Percentiles rank a stretch among this genome's conserved stretches.
Conservation (phyloP, 2,888 invertebrate genomes). For the Papilio protenor region DNA sequence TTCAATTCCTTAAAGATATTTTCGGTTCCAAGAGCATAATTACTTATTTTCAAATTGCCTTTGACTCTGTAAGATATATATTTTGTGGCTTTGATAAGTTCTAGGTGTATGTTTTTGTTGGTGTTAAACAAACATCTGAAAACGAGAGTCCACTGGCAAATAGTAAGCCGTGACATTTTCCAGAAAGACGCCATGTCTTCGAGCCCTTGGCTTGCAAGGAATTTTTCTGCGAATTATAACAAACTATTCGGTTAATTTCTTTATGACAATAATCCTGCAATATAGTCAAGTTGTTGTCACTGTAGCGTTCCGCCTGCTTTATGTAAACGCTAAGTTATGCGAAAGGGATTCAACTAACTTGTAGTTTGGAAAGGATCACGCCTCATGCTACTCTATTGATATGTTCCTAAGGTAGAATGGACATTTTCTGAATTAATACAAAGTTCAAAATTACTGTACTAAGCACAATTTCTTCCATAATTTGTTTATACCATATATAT, state of each 20-base stretch:
- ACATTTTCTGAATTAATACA: background rate
- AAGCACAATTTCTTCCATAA: too few species aligned
- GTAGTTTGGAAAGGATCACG: conserved; percentile 35
- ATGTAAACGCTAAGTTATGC: conserved; percentile 36
- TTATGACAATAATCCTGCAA: background rate
- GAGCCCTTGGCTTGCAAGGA: background rate
- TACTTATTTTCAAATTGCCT: too few species aligned
- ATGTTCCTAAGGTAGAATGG: conserved; percentile 11
- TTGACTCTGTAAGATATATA: too few species aligned
- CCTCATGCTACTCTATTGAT: conserved; percentile 24
- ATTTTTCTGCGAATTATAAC: background rate
- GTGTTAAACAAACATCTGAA: too few species aligned
- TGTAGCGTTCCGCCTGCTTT: conserved; percentile 16
- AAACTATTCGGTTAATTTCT: background rate
- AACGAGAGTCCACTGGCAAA: too few species aligned
- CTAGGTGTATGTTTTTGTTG: too few species aligned
- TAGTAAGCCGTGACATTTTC: too few species aligned
- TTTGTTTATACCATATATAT: too few species aligned
- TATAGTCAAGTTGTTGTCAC: background rate
- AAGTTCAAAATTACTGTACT: background rate
- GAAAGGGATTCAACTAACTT: conserved; percentile 33
- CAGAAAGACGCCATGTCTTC: too few species aligned
- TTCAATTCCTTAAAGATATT: too few species aligned
- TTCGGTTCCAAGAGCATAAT: too few species aligned
- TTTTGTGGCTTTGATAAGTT: too few species aligned